phyloP scores from a whole-genome alignment of 2,888 invertebrate species.

The Heliconius hortense region DNA sequence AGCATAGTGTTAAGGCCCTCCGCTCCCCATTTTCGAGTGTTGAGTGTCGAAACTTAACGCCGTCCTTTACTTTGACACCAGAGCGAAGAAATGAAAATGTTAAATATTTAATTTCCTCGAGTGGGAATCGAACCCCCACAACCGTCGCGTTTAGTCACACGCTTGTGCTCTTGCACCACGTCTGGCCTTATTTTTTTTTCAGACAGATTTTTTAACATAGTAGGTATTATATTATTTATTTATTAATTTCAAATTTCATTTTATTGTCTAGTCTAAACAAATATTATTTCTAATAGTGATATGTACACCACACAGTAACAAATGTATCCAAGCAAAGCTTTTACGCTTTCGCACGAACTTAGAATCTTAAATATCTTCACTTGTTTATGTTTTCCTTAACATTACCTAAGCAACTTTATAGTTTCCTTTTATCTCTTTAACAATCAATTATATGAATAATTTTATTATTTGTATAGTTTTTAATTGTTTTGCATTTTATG shows the following conservation, averaged over 20 bases:
- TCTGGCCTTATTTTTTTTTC: no score
- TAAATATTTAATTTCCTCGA: no score
- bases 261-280: background rate
- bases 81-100: no score
- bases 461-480: background rate
- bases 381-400: slow-evolving; percentile 39
- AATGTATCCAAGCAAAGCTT: slow-evolving; percentile 12
- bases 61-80: no score
- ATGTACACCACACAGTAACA: background rate
- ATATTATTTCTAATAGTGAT: background rate
- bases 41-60: no score
- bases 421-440: slow-evolving; percentile 33
- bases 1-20: no score
- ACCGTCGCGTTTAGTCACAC: no score
- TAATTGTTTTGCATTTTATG: background rate
- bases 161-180: no score
- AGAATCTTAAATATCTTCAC: slow-evolving; percentile 39
- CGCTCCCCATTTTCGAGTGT: no score
- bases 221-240: background rate
- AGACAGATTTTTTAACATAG: no score
- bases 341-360: slow-evolving; percentile 32
- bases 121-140: no score
- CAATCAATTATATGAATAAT: background rate
- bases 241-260: background rate
- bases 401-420: slow-evolving; percentile 39